Conservation (phyloP, 1,140 invertebrate species). For the Bicyclus anynana region DNA sequence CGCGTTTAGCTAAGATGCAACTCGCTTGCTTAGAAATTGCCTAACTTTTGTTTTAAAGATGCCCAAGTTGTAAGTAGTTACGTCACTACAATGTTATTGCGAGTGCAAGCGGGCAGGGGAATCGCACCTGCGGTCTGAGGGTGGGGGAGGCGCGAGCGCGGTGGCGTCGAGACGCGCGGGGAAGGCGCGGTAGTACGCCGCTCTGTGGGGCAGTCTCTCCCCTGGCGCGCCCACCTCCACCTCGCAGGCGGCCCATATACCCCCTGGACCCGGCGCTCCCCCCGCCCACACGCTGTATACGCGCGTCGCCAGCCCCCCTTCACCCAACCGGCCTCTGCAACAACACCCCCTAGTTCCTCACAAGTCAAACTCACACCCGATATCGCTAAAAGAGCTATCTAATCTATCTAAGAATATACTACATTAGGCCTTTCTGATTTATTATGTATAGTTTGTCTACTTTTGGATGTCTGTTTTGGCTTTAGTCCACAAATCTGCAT, state of each 20-base stretch:
- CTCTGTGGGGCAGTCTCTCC: conserved; percentile 84
- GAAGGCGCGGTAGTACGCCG: conserved; percentile 87
- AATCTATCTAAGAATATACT: no score
- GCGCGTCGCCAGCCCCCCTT: conserved; percentile 51
- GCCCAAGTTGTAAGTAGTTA: no score
- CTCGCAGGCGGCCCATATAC: conserved; percentile 77
- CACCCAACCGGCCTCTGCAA: conserved; percentile 57
- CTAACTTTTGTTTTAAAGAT: no score
- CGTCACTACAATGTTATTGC: not conserved
- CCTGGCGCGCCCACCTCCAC: conserved; percentile 87
- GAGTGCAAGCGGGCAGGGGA: conserved; percentile 1
- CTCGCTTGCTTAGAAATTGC: no score
- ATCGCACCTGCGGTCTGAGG: conserved; percentile 71
- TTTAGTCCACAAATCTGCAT: no score
- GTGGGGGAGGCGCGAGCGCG: conserved; percentile 87
- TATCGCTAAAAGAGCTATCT: no score
- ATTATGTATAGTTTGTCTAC: no score
- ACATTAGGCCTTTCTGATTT: no score
- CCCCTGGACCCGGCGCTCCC: conserved; percentile 5
- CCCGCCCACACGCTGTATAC: conserved; percentile 62
- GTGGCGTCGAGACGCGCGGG: conserved; percentile 89
- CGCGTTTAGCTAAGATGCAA: no score
- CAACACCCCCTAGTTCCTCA: conserved; percentile 15
- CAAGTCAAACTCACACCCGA: not conserved
- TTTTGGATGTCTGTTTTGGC: no score